A percentile compares a stretch with the other conserved stretches of the same genome.
phyloP scores from a whole-genome alignment of 2,888 invertebrate genomes.

The Pterobdella sp. region DNA sequence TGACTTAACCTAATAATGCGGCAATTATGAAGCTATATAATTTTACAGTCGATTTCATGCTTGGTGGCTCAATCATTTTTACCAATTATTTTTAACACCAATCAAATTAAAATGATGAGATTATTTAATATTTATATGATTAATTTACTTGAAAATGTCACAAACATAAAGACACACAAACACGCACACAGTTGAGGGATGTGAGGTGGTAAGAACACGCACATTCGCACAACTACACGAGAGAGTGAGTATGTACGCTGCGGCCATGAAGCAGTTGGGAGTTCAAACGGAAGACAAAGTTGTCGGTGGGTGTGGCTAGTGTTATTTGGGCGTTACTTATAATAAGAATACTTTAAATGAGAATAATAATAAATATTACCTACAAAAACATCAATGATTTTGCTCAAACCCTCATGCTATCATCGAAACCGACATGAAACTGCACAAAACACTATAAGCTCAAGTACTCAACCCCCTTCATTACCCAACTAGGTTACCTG shows the following conservation, averaged over 20 bases:
- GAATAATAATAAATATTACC: neutral
- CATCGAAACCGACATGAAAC: neutral
- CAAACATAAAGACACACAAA: no score
- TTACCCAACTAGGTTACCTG: conserved; percentile 51
- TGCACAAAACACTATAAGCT: neutral
- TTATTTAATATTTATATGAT: no score
- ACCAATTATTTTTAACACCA: no score
- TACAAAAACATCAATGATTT: neutral
- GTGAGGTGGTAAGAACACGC: conserved; percentile 40
- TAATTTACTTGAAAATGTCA: no score
- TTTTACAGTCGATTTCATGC: no score
- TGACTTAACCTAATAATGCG: no score
- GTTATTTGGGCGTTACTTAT: conserved; percentile 36
- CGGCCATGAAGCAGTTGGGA: conserved; percentile 50
- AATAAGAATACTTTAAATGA: neutral
- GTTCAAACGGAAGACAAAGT: conserved; percentile 53
- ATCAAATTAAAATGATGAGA: no score
- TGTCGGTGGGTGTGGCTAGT: conserved; percentile 45
- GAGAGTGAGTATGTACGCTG: conserved; percentile 50
- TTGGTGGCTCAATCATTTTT: no score
- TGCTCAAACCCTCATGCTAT: neutral
- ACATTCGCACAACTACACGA: conserved; percentile 49
- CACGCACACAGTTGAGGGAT: conserved; percentile 42
- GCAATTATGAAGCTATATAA: no score
- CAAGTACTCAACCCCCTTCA: neutral